phyloP scores from a whole-genome alignment of 2,113 vertebrate genomes.

The Dendropsophus ebraccatus region DNA sequence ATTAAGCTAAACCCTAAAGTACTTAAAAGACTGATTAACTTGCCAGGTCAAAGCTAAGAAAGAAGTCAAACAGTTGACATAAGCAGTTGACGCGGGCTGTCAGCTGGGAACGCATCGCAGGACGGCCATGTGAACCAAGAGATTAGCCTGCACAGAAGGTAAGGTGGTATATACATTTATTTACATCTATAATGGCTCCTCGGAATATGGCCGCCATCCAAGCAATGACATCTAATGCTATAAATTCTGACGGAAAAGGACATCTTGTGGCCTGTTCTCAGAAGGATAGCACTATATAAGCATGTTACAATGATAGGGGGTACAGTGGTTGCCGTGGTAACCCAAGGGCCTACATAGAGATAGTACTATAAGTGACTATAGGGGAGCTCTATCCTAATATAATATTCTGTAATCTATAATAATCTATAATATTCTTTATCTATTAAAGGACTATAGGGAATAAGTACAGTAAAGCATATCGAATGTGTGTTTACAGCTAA shows the following conservation, averaged over 20 bases:
- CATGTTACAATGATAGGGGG: background rate
- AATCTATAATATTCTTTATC: no score
- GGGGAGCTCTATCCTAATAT: background rate
- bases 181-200: conserved; percentile 11
- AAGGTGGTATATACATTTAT: conserved; percentile 31
- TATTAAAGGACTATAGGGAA: background rate
- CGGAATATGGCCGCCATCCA: background rate
- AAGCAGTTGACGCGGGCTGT: conserved; percentile 29
- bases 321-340: background rate
- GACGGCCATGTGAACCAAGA: background rate
- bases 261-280: background rate
- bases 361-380: background rate
- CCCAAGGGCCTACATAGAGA: background rate
- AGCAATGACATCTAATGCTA: background rate
- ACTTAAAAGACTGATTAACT: conserved; percentile 51
- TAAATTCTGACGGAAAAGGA: background rate
- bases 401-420: background rate
- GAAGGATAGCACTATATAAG: background rate
- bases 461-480: background rate
- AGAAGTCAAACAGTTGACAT: conserved; percentile 39
- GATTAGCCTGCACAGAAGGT: conserved; percentile 29
- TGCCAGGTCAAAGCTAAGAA: conserved; percentile 54
- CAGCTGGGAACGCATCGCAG: conserved; percentile 24
- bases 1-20: conserved; percentile 48
- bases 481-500: background rate